A percentile compares a stretch with the other conserved stretches of the same genome.
These are phyloP conservation scores for Clunio marinus DNA, from an alignment of 2,888 invertebrate species.

Conservation along the genomic window DNA sequence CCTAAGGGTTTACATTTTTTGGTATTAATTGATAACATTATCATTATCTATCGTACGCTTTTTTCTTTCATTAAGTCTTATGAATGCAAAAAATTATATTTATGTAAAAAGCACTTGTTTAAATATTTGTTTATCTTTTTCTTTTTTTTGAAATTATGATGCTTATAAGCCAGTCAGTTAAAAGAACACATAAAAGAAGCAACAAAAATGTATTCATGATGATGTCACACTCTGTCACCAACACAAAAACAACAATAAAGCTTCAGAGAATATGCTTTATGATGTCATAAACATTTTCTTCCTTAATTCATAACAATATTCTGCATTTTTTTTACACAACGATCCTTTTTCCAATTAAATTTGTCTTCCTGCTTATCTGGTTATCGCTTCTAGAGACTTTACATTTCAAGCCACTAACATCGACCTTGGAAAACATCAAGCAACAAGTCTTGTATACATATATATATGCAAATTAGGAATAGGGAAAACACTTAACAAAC, in stretches of 20 bases:
- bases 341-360: background rate
- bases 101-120: constrained; percentile 28
- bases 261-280: too few species aligned
- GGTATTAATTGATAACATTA: constrained; percentile 1
- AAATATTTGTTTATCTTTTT: constrained; percentile 31
- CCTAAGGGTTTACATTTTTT: background rate
- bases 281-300: background rate
- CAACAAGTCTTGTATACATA: constrained; percentile 35
- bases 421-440: constrained; percentile 38
- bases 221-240: constrained; percentile 26
- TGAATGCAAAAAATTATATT: constrained; percentile 14
- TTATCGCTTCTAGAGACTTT: constrained; percentile 9
- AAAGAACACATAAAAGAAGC: background rate
- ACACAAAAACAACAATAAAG: background rate
- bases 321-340: background rate
- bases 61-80: background rate
- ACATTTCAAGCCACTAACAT: constrained; percentile 29
- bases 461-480: constrained; percentile 36
- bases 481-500: constrained; percentile 5
- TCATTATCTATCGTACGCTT: constrained; percentile 1
- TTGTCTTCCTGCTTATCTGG: constrained; percentile 26
- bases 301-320: too few species aligned
- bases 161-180: constrained; percentile 4
- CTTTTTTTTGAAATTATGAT: constrained; percentile 17
- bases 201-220: background rate